Conservation (phyloP, 2,797 vertebrate genomes). For the Cottoperca gobio region DNA sequence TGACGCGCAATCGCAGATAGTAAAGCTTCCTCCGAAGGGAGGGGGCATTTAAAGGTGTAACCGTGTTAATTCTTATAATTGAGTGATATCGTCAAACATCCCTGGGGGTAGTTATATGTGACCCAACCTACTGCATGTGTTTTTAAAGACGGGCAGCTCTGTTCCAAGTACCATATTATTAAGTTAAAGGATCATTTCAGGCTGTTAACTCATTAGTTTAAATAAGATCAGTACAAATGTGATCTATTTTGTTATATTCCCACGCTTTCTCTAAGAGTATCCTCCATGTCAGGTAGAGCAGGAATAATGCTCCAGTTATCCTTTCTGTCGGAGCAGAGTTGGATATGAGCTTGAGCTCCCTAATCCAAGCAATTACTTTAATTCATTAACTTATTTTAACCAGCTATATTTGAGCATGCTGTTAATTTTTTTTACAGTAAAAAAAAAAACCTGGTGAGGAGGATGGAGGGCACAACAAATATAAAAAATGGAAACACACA, state of each 20-base stretch:
- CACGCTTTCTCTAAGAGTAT: too few species aligned
- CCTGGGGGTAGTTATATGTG: too few species aligned
- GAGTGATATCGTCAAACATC: not conserved
- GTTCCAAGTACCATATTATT: not conserved
- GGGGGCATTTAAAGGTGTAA: slow-evolving; percentile 77
- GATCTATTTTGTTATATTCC: too few species aligned
- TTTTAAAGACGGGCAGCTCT: not conserved
- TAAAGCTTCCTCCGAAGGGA: slow-evolving; percentile 31
- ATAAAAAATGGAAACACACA: not conserved
- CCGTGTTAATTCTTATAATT: slow-evolving; percentile 10
- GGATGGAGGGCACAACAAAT: not conserved
- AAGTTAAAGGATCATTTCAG: not conserved
- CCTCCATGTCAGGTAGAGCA: not conserved
- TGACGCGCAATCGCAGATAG: slow-evolving; percentile 71
- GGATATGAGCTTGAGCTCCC: not conserved
- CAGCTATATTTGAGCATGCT: not conserved
- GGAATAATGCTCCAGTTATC: not conserved
- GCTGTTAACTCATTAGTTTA: not conserved
- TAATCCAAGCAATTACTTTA: not conserved
- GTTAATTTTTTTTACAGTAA: not conserved
- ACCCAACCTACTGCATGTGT: too few species aligned
- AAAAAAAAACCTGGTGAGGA: not conserved
- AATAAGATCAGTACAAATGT: not conserved
- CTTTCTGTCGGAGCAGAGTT: not conserved
- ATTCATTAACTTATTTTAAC: not conserved